These are phyloP conservation scores for Nymphalis io DNA, from an alignment of 1,140 invertebrate species.

Conservation along the genomic window DNA sequence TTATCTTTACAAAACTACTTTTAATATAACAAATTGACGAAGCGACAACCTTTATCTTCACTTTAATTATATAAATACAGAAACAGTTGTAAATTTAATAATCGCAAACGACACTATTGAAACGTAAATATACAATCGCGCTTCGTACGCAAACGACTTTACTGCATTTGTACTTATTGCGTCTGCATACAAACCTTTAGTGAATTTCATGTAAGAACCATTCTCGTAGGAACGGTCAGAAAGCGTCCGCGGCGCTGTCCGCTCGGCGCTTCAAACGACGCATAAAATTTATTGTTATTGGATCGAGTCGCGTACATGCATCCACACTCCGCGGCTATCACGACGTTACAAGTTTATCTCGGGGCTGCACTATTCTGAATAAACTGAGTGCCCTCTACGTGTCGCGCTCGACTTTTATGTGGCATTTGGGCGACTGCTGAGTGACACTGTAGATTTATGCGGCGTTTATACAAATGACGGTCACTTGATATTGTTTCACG, in stretches of 20 bases:
- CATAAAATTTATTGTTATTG: slow-evolving; percentile 79
- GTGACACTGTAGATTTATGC: slow-evolving; percentile 40
- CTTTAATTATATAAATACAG: slow-evolving; percentile 8
- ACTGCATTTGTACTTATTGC: slow-evolving; percentile 32
- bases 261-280: slow-evolving; percentile 74
- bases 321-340: slow-evolving; percentile 78
- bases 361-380: slow-evolving; percentile 65
- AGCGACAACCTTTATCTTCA: not conserved
- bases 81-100: slow-evolving; percentile 17
- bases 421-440: slow-evolving; percentile 41
- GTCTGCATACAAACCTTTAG: slow-evolving; percentile 31
- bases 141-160: slow-evolving; percentile 14
- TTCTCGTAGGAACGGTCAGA: slow-evolving; percentile 33
- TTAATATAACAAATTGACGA: not conserved
- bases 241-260: slow-evolving; percentile 44
- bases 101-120: slow-evolving; percentile 6
- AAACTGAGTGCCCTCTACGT: slow-evolving; percentile 45
- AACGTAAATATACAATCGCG: slow-evolving; percentile 12
- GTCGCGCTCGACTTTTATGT: slow-evolving; percentile 45
- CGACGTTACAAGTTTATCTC: slow-evolving; percentile 75
- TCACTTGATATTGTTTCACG: slow-evolving; percentile 25
- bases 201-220: slow-evolving; percentile 30
- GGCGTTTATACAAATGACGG: slow-evolving; percentile 25
- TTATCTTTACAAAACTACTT: too few species aligned
- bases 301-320: slow-evolving; percentile 74